phyloP scores from a whole-genome alignment of 23 tunicate genomes.

The Botrylloides violaceus region DNA sequence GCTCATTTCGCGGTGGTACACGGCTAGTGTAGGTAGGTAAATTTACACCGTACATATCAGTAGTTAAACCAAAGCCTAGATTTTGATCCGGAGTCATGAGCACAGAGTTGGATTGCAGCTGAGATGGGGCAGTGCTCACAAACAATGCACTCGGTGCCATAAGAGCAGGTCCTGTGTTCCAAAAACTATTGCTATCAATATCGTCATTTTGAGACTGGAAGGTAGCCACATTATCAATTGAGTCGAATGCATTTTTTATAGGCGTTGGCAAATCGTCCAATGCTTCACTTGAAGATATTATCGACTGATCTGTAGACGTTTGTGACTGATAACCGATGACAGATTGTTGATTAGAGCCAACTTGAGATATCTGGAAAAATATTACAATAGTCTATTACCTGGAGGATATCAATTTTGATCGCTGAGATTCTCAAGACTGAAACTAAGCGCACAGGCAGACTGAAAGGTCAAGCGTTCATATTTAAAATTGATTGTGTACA shows the following conservation, averaged over 20 bases:
- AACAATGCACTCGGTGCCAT: constrained; percentile 12
- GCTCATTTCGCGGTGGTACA: neutral
- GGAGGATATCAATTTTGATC: no score
- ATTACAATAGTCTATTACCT: no score
- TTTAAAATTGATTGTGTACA: no score
- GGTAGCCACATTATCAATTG: neutral
- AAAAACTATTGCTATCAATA: neutral
- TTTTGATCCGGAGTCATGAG: neutral
- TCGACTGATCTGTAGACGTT: neutral
- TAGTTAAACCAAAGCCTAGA: neutral
- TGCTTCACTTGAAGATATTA: constrained; percentile 1
- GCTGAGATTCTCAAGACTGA: no score
- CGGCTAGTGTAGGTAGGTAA: neutral
- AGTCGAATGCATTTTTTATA: constrained; percentile 18
- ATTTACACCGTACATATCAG: neutral
- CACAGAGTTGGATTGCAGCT: neutral
- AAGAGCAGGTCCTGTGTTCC: neutral
- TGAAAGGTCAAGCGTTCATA: no score
- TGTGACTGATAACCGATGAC: constrained; percentile 1
- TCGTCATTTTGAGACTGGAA: neutral
- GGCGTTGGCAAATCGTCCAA: constrained; percentile 44
- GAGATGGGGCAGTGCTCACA: neutral
- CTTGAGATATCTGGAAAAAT: no score
- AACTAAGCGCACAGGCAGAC: no score
- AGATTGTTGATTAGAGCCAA: neutral